phyloP scores from a whole-genome alignment of 1,140 invertebrate species.

The Pseudomyrmex gracilis region DNA sequence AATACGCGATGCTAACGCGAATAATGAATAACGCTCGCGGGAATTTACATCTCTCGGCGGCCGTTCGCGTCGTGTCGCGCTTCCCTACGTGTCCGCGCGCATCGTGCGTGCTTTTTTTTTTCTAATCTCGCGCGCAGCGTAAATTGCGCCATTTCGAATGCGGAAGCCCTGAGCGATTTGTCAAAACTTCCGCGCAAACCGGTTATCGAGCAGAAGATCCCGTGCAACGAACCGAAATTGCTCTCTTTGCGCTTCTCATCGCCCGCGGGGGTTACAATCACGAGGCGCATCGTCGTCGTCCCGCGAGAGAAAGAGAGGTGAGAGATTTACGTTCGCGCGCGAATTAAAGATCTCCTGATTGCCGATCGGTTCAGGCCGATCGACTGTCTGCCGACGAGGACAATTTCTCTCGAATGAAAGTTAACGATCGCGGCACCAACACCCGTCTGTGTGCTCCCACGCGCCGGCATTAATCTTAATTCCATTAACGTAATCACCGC shows the following conservation, averaged over 20 bases:
- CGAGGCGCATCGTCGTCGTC: constrained; percentile 19
- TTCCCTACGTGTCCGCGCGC: constrained; percentile 12
- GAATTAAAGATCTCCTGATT: constrained; percentile 52
- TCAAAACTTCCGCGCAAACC: constrained; percentile 66
- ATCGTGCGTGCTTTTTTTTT: constrained; percentile 38
- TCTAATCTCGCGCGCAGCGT: constrained; percentile 58
- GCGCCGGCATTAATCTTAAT: constrained; percentile 41
- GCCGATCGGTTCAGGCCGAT: not conserved
- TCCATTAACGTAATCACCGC: constrained; percentile 39
- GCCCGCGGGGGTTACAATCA: constrained; percentile 65
- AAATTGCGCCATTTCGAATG: constrained; percentile 66
- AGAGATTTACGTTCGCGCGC: constrained; percentile 65
- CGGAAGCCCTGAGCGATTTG: constrained; percentile 71
- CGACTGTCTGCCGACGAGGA: not conserved
- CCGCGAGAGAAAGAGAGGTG: no score
- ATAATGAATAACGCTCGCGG: constrained; percentile 52
- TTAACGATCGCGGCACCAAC: constrained; percentile 11
- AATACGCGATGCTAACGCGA: constrained; percentile 56
- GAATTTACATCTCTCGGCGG: constrained; percentile 46
- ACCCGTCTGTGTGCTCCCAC: constrained; percentile 16
- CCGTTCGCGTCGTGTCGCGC: constrained; percentile 28
- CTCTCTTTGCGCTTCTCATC: constrained; percentile 40
- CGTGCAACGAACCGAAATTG: constrained; percentile 61
- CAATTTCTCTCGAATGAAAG: constrained; percentile 41
- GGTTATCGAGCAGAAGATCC: constrained; percentile 54